phyloP scores from a whole-genome alignment of 2,888 invertebrate species.

The Polyommatus iphigenia region DNA sequence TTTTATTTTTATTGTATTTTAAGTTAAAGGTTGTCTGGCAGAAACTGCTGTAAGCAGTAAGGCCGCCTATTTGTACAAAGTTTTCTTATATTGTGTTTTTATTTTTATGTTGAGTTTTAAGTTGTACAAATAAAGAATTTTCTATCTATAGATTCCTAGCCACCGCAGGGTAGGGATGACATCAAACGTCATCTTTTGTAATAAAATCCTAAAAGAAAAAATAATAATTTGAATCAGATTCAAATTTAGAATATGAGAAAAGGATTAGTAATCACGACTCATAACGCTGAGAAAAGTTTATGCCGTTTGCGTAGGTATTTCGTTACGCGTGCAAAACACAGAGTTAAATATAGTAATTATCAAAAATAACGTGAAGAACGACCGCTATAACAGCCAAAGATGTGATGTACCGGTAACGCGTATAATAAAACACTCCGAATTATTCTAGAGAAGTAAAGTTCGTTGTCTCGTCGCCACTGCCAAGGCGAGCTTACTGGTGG shows the following conservation, averaged over 20 bases:
- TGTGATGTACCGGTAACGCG: conserved; percentile 41
- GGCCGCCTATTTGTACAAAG: too few species aligned
- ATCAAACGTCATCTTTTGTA: too few species aligned
- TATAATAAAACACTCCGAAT: conserved; percentile 49
- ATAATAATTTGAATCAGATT: background rate
- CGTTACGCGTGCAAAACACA: background rate
- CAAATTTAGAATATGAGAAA: background rate
- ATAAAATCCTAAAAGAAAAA: too few species aligned
- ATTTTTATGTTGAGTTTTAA: too few species aligned
- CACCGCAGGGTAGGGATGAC: too few species aligned
- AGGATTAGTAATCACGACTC: conserved; percentile 5
- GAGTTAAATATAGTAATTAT: conserved; percentile 17
- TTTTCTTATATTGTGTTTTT: too few species aligned
- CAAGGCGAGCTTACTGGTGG: conserved; percentile 58
- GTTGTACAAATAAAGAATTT: too few species aligned
- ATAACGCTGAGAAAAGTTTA: background rate
- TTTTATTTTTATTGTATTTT: too few species aligned
- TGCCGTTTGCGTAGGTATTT: background rate
- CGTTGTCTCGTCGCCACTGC: conserved; percentile 68
- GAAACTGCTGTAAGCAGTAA: too few species aligned
- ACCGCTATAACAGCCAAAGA: conserved; percentile 40
- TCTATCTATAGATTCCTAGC: too few species aligned
- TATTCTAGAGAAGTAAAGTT: conserved; percentile 60
- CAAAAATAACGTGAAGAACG: conserved; percentile 25
- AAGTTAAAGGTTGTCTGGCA: too few species aligned